Conservation (phyloP, 2,113 vertebrate genomes). For the Xenus cinereus region DNA sequence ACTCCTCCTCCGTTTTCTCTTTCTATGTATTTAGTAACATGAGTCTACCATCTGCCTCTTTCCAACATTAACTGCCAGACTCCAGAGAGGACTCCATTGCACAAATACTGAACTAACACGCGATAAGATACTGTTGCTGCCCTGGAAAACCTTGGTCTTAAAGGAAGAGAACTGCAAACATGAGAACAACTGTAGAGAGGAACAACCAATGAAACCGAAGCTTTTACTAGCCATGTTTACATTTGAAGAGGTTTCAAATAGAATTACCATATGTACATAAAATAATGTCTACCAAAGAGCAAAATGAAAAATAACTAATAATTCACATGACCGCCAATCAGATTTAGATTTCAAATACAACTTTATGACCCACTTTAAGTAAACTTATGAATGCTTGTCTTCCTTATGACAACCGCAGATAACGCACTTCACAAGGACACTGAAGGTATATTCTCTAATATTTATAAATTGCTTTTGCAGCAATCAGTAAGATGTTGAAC, state of each 20-base stretch:
- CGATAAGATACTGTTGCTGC: background rate
- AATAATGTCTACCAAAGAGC: background rate
- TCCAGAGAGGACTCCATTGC: background rate
- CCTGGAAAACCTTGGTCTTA: background rate
- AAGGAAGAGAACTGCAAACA: background rate
- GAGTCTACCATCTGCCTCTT: constrained; percentile 18
- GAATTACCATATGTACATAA: background rate
- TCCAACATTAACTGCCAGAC: background rate
- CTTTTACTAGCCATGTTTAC: background rate
- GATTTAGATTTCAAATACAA: background rate
- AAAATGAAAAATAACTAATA: background rate
- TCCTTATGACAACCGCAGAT: background rate
- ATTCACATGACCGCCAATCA: background rate
- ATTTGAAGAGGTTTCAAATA: background rate
- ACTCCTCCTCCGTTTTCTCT: background rate
- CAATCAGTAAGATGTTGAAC: background rate
- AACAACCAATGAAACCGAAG: background rate
- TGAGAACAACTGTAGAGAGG: background rate
- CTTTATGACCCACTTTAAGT: background rate
- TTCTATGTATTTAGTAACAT: background rate
- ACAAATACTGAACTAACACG: background rate
- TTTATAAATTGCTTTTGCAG: background rate
- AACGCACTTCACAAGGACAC: background rate
- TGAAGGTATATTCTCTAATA: background rate
- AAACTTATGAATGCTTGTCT: background rate